These are phyloP conservation scores for Dasysyrphus albostriatus DNA, from an alignment of 2,888 invertebrate species.

Conservation along the genomic window DNA sequence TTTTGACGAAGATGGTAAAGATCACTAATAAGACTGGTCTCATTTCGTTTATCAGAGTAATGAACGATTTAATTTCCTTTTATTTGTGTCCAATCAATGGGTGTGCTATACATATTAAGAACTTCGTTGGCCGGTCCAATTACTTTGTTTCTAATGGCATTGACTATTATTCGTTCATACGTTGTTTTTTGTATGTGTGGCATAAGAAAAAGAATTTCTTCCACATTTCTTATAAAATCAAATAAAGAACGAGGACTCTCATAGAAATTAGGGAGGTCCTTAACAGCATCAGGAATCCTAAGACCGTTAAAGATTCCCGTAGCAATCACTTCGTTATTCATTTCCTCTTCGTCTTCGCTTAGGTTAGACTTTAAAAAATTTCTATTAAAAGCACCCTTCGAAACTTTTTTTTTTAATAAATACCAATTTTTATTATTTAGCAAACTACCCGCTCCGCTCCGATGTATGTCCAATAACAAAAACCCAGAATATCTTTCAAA, in stretches of 20 bases:
- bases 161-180: slow-evolving; percentile 59
- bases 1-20: too few species aligned
- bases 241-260: slow-evolving; percentile 12
- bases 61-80: too few species aligned
- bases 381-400: not conserved
- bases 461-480: too few species aligned
- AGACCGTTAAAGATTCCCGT: slow-evolving; percentile 43
- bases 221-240: slow-evolving; percentile 68
- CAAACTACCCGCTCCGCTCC: not conserved
- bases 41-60: too few species aligned
- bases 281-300: slow-evolving; percentile 72
- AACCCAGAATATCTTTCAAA: too few species aligned
- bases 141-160: slow-evolving; percentile 75
- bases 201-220: slow-evolving; percentile 62
- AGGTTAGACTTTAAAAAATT: not conserved
- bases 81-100: slow-evolving; percentile 6
- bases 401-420: not conserved
- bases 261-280: slow-evolving; percentile 62
- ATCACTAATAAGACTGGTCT: too few species aligned
- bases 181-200: slow-evolving; percentile 42
- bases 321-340: slow-evolving; percentile 1
- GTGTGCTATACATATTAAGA: slow-evolving; percentile 72
- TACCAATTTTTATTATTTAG: not conserved
- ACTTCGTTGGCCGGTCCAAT: slow-evolving; percentile 70
- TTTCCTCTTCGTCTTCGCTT: not conserved